Evolutionary conservation across 1,140 invertebrate species (phyloP), one percentile per base, ranked within the genome.

Genomic region (Cydia pomonella): DNA sequence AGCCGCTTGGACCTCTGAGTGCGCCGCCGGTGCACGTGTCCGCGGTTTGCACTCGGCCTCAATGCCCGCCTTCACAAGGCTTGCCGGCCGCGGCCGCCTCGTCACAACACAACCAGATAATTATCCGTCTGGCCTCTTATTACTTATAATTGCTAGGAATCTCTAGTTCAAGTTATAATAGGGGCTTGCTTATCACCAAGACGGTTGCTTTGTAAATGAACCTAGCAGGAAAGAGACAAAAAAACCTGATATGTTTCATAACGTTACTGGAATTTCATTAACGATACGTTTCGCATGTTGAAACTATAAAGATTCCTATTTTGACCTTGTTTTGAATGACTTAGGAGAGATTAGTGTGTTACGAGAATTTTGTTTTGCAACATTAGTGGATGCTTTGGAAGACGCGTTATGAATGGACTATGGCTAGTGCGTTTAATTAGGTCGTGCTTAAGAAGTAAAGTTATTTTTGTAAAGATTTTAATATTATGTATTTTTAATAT

Each of bases 11-110:
- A 69, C n/a, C 64, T 72, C 38, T 50, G 9, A 63, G 79, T 82
- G 79, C 82, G 38, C 53, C 21, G 38, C 73, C 71, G 72, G 83
- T 84, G 76, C 83, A 76, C 21, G 73, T 78, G 81, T 73, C 73
- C 83, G 75, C 71, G 59, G 50, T 72, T 73, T 63, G 75, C 59
- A 72, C 77, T 23, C 33, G 53, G n/a, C 9, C 13, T 27, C 73
- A 10, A 23, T 12, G 10, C n/a, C 23, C 10, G 3, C n/a, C 44
- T 50, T 59, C 53, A 59, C 53, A 21, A 23, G 7, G 9, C 53
- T 50, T 18, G 23, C n/a, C n/a, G 50, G 16, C 50, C 29, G 2
- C 29, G 29, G 3, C n/a, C 44, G 16, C 50, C 18, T 53, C 16
- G 18, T 16, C 50, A 18, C 13, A 53, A 47, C 50, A 18, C 13